Conservation (phyloP, 1,140 invertebrate genomes). For the Homalodisca vitripennis region DNA sequence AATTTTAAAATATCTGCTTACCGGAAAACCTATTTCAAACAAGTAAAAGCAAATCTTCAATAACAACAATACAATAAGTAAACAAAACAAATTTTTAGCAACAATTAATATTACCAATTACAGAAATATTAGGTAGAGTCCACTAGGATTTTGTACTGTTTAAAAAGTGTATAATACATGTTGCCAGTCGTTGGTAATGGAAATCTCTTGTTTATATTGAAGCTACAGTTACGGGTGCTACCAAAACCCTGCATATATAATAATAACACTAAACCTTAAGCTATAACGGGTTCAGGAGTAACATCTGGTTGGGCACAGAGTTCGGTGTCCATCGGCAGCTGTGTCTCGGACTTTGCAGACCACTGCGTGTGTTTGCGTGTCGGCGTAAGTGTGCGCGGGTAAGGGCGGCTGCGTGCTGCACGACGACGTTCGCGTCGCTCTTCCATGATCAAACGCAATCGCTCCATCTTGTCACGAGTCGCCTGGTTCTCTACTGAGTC, state of each 20-base stretch:
- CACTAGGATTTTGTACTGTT: too few relatives aligned
- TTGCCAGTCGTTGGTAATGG: neutral
- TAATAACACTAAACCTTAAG: too few relatives aligned
- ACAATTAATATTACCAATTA: too few relatives aligned
- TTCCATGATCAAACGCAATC: conserved; percentile 82
- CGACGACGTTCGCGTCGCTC: conserved; percentile 78
- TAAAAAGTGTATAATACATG: conserved; percentile 7
- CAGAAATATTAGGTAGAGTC: too few relatives aligned
- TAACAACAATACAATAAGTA: too few relatives aligned
- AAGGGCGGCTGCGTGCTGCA: conserved; percentile 72
- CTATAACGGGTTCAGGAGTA: conserved; percentile 27
- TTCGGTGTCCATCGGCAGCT: conserved; percentile 27
- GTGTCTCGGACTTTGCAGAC: conserved; percentile 36
- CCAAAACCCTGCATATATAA: neutral
- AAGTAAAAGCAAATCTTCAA: too few relatives aligned
- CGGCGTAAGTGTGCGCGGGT: conserved; percentile 40
- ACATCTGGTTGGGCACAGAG: conserved; percentile 5
- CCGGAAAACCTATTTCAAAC: too few relatives aligned
- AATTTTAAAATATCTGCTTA: too few relatives aligned
- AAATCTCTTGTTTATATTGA: too few relatives aligned
- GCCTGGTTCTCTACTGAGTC: conserved; percentile 66
- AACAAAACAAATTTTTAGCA: too few relatives aligned
- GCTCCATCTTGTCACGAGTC: conserved; percentile 81
- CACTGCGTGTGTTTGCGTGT: conserved; percentile 32
- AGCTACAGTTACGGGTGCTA: conserved; percentile 10